These are phyloP conservation scores for Napeogenes inachia DNA, from an alignment of 2,888 invertebrate genomes.

Conservation along the genomic window DNA sequence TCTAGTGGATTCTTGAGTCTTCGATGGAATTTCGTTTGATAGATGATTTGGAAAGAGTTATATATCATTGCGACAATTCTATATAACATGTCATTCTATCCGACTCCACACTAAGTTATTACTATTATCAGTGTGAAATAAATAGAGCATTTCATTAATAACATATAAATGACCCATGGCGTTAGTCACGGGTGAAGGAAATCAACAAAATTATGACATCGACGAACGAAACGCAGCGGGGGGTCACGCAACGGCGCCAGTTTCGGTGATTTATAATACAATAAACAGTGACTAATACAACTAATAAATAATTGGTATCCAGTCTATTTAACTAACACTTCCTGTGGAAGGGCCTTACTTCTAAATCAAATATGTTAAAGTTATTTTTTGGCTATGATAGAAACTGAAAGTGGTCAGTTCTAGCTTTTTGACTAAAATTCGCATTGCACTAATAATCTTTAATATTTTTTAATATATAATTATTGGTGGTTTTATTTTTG, in stretches of 20 bases:
- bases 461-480: too few species aligned
- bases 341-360: background rate
- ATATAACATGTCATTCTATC: background rate
- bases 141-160: conserved; percentile 29
- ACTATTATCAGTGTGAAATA: background rate
- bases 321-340: background rate
- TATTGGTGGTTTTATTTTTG: too few species aligned
- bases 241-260: conserved; percentile 58
- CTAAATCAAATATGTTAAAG: too few species aligned
- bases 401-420: too few species aligned
- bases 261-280: conserved; percentile 71
- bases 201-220: conserved; percentile 73
- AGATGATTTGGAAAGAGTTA: conserved; percentile 16
- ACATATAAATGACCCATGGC: conserved; percentile 49
- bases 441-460: too few species aligned
- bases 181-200: conserved; percentile 65
- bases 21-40: conserved; percentile 25
- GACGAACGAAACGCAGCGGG: conserved; percentile 53
- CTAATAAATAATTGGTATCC: conserved; percentile 38
- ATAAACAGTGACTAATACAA: conserved; percentile 63
- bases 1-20: conserved; percentile 40
- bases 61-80: background rate
- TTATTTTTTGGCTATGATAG: too few species aligned
- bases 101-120: background rate
- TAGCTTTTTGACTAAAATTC: too few species aligned